phyloP scores from a whole-genome alignment of 2,888 invertebrate species.

The Octonoba sinensis region DNA sequence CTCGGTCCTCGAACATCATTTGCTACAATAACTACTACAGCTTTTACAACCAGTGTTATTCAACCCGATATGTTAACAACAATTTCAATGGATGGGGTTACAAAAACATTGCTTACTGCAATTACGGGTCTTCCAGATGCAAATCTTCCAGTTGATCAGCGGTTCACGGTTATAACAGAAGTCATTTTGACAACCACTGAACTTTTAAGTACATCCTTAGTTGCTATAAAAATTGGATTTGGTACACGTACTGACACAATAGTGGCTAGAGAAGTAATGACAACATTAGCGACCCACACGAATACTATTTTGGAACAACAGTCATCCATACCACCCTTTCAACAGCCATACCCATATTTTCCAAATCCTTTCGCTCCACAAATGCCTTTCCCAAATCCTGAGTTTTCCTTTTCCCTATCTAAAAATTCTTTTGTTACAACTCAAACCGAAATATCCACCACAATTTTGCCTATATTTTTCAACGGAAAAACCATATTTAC shows the following conservation, averaged over 20 bases:
- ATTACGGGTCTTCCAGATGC: conserved; percentile 54
- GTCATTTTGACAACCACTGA: conserved; percentile 66
- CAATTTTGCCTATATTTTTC: conserved; percentile 65
- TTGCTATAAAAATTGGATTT: conserved; percentile 66
- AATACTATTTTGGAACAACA: conserved; percentile 52
- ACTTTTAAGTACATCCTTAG: conserved; percentile 64
- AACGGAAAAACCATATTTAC: conserved; percentile 66
- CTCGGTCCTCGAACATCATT: conserved; percentile 66
- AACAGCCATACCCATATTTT: conserved; percentile 39
- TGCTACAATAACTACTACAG: conserved; percentile 67
- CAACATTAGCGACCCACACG: conserved; percentile 64
- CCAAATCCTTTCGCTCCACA: conserved; percentile 48
- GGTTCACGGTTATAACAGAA: conserved; percentile 65
- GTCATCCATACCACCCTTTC: conserved; percentile 18
- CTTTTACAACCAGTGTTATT: conserved; percentile 64
- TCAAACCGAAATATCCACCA: conserved; percentile 65
- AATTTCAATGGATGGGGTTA: conserved; percentile 47
- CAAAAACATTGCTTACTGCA: conserved; percentile 65
- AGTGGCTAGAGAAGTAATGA: conserved; percentile 64
- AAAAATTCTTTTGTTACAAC: conserved; percentile 65
- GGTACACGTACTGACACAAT: conserved; percentile 67
- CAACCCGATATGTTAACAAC: conserved; percentile 63
- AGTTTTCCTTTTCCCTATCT: conserved; percentile 46
- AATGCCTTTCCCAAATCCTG: conserved; percentile 32
- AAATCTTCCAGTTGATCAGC: conserved; percentile 45